phyloP scores from a whole-genome alignment of 2,113 vertebrate genomes.

The Phrynocephalus versicolor region DNA sequence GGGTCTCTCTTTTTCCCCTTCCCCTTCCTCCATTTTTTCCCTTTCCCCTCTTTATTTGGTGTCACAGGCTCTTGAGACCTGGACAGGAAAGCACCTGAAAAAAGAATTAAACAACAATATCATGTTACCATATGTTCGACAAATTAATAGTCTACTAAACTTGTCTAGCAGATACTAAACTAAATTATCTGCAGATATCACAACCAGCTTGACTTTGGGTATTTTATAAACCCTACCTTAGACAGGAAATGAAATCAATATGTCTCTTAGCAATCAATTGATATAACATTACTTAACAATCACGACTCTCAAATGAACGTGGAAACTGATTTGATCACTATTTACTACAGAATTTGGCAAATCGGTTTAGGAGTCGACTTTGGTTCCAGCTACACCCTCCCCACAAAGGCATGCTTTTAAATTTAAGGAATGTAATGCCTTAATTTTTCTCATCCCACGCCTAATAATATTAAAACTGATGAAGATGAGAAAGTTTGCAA shows the following conservation, averaged over 20 bases:
- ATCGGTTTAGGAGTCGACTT: not conserved
- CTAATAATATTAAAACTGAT: not conserved
- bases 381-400: not conserved
- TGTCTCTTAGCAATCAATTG: not conserved
- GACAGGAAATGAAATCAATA: not conserved
- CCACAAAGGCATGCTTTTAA: not conserved
- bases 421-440: too few species aligned
- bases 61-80: slow-evolving; percentile 83
- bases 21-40: slow-evolving; percentile 81
- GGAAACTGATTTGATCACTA: not conserved
- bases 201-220: slow-evolving; percentile 2
- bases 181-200: not conserved
- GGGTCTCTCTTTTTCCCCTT: slow-evolving; percentile 95
- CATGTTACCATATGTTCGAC: not conserved
- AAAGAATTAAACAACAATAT: not conserved
- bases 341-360: not conserved
- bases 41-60: slow-evolving; percentile 75
- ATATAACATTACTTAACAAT: not conserved
- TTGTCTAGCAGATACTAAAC: not conserved
- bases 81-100: slow-evolving; percentile 85
- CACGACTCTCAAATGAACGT: not conserved
- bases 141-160: not conserved
- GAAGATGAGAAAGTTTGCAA: too few species aligned
- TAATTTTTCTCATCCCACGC: not conserved
- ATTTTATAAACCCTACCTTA: slow-evolving; percentile 21